phyloP scores from a whole-genome alignment of 2,113 vertebrate genomes.

The Aphyosemion australe region DNA sequence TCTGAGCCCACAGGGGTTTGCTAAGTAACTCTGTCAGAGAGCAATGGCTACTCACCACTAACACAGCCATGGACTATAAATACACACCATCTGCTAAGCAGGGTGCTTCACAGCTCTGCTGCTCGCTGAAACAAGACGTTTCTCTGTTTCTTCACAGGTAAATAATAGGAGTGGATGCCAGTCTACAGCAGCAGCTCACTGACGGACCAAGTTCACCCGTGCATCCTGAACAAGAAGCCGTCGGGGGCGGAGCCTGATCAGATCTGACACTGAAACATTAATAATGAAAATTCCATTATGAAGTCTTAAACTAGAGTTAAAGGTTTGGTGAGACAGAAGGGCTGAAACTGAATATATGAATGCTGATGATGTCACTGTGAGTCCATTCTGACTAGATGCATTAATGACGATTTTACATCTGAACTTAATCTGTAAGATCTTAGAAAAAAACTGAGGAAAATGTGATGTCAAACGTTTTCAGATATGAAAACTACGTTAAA shows the following conservation, averaged over 20 bases:
- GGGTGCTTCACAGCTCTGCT: constrained; percentile 25
- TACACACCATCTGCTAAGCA: constrained; percentile 43
- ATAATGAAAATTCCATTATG: constrained; percentile 57
- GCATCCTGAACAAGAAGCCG: constrained; percentile 17
- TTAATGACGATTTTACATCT: constrained; percentile 6
- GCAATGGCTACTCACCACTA: constrained; percentile 44
- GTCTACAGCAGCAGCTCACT: not conserved
- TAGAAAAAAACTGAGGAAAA: not conserved
- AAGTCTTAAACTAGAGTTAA: constrained; percentile 3
- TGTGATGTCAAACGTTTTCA: too few species aligned
- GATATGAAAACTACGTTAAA: too few species aligned
- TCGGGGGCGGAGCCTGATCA: constrained; percentile 31
- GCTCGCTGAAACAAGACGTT: constrained; percentile 21
- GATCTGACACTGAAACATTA: constrained; percentile 33
- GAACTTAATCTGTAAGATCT: not conserved
- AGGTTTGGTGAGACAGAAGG: constrained; percentile 12
- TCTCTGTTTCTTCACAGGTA: constrained; percentile 38
- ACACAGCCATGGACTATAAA: constrained; percentile 56
- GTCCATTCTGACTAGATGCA: constrained; percentile 16
- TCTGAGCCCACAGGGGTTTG: constrained; percentile 54
- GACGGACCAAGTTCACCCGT: not conserved
- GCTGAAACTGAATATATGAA: not conserved
- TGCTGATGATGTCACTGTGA: not conserved
- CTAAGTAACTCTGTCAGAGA: constrained; percentile 67
- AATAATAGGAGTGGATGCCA: constrained; percentile 11